Base-by-base conservation (phyloP, 2,797 vertebrate species). In the Chrysolophus pictus region DNA sequence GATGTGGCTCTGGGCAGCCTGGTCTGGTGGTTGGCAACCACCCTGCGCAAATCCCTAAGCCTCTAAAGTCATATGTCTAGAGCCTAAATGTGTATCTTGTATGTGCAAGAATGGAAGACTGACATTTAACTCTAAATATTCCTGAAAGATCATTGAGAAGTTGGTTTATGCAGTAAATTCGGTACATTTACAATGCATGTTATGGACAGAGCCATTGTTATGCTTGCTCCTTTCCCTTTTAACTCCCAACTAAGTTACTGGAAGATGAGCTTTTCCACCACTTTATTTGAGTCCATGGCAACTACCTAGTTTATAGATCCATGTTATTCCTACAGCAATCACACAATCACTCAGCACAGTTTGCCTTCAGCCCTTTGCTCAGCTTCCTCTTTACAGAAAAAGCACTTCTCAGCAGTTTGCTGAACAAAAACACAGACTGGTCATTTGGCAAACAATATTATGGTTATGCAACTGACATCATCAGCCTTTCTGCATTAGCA, bases 401-500 rank as follows among this genome's bases (percentile, higher is more conserved):
- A 53, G 24, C 49, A 56, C 46, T 81, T 68, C 77, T 51, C 56
- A 67, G 47, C 41, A 67, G 31, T 91, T 53, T 10, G 5, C 55
- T 90, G 84, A 95, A 78, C 49, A 49, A 39, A 47, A 75, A 73
- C 47, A 79, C 39, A 79, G 85, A 93, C 24, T 31, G 71, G 56
- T 88, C 85, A 84, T 79, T 84, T 93, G 86, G 83, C 77, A 90
- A 59, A 76, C 46, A 60, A 53, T 49, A 82, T 79, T 56, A 49
- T 7, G 51, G 44, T 68, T 91, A 60, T 6, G 0, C 33, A 24
- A 24, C 31, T 70, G 84, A 81, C 44, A 56, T n/a, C 35, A 82
- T 60, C 51, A 81, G 51, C 46, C 60, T 79, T 75, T 90, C 83
- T 87, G 88, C 70, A 21, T 92, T 74, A 91, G 68, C 88, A 88